phyloP scores from a whole-genome alignment of 92 coral and sea anemone genomes.

The Virgularia gustaviana region DNA sequence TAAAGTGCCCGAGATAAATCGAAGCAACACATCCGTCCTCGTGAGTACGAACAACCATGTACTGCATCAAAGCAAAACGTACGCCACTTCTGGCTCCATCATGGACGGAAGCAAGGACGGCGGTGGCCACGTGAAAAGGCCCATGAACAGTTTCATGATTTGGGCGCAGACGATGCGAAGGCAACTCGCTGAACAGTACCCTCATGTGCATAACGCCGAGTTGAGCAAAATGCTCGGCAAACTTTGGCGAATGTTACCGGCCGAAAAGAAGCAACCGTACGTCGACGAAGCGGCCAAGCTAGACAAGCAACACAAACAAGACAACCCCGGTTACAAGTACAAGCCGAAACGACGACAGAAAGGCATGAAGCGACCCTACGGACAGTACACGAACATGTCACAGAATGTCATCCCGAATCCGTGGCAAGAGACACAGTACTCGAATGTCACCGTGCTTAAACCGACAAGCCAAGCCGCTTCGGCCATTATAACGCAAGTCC shows the following conservation, averaged over 20 bases:
- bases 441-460: constrained; percentile 34
- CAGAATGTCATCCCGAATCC: constrained; percentile 29
- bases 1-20: too few species aligned
- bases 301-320: constrained; percentile 96
- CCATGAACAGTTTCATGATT: constrained; percentile 99
- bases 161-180: constrained; percentile 98
- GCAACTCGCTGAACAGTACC: constrained; percentile 97
- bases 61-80: neutral
- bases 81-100: too few species aligned
- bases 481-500: constrained; percentile 32
- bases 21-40: too few species aligned
- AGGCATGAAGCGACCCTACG: constrained; percentile 88
- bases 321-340: constrained; percentile 93
- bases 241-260: constrained; percentile 96
- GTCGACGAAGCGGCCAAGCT: constrained; percentile 98
- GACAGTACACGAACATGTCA: constrained; percentile 51
- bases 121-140: constrained; percentile 84
- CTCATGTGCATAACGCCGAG: constrained; percentile 99
- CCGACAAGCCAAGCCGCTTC: constrained; percentile 29
- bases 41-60: constrained; percentile 5
- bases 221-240: constrained; percentile 98
- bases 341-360: constrained; percentile 90
- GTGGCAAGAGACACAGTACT: constrained; percentile 32
- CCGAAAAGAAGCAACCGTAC: constrained; percentile 96
- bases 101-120: constrained; percentile 58